phyloP scores from a whole-genome alignment of 2,888 invertebrate genomes.

The Philaethria dido region DNA sequence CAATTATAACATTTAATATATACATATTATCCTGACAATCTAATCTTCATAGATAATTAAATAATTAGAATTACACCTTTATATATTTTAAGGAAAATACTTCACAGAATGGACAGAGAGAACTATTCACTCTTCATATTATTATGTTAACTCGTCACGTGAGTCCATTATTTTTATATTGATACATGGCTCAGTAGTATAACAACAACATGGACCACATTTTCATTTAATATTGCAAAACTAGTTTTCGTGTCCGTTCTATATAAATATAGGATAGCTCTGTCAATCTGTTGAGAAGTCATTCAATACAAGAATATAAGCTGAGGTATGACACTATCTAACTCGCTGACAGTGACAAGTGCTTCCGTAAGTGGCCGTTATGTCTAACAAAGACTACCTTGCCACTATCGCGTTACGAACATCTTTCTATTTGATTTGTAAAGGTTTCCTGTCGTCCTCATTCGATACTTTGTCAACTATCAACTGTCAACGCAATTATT shows the following conservation, averaged over 20 bases:
- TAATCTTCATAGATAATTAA: no score
- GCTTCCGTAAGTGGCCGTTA: conserved; percentile 76
- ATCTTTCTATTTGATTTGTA: conserved; percentile 73
- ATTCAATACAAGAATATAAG: conserved; percentile 26
- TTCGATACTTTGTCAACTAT: conserved; percentile 59
- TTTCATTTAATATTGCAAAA: not conserved
- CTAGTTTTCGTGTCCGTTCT: not conserved
- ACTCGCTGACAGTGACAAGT: conserved; percentile 71
- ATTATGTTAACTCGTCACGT: not conserved
- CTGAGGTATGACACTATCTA: conserved; percentile 26
- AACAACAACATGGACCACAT: no score
- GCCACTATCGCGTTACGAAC: conserved; percentile 68
- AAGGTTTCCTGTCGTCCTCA: conserved; percentile 69
- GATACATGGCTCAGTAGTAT: not conserved
- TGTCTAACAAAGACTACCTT: conserved; percentile 71
- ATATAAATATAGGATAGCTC: not conserved
- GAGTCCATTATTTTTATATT: not conserved
- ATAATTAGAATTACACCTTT: no score
- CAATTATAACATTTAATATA: no score
- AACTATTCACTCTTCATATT: not conserved
- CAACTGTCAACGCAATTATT: conserved; percentile 57
- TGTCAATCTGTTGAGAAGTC: conserved; percentile 21
- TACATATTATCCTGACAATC: no score
- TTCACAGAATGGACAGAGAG: not conserved
- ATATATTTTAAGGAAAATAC: no score